Evolutionary conservation across 2,797 vertebrate genomes (phyloP), one percentile per base, ranked within the genome.

Genomic region (Fringilla coelebs): DNA sequence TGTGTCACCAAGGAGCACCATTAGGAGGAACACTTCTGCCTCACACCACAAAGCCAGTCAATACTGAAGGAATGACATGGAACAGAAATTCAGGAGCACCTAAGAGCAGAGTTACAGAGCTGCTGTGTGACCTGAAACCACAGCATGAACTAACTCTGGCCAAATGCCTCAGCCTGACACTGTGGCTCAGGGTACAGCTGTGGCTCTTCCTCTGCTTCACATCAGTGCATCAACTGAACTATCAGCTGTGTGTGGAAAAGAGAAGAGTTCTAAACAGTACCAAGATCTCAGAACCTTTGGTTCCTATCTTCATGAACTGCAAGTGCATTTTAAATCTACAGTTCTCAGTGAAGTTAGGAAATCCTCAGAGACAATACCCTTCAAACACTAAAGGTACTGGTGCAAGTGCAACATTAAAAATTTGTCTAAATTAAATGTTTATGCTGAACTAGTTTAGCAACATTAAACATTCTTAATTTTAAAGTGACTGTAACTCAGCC

Each of bases 1-100:
- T 45, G 60, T 72, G 77, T 13, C 19, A 8, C 0, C 0, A n/a
- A 70, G 40, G 13, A 72, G 19, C 19, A 58, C 29, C 46, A 43
- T 34, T 6, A 70, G 65, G 52, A 65, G n/a, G 36, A 79, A 73
- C 7, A 7, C 19, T 75, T 68, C 36, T 78, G 58, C 49, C 57
- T 85, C 48, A 49, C 31, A 26, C 19, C 52, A 17, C 32, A 32
- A 0, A 1, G 38, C 19, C 17, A 73, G 43, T 24, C 70, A 81
- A 13, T 28, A 66, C n/a, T 31, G 76, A 86, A 65, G 32, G 57
- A 87, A 80, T 68, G 24, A 54, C 65, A 67, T 3, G n/a, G 12
- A 49, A 15, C 72, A 63, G 24, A 77, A 65, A 77, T 46, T 32
- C 5, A 54, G 49, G 31, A 92, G 40, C 41, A 49, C 24, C 0